Evolutionary conservation across 2,888 invertebrate species (phyloP), one percentile per base, ranked within the genome.

Genomic region (Lysandra bellargus): DNA sequence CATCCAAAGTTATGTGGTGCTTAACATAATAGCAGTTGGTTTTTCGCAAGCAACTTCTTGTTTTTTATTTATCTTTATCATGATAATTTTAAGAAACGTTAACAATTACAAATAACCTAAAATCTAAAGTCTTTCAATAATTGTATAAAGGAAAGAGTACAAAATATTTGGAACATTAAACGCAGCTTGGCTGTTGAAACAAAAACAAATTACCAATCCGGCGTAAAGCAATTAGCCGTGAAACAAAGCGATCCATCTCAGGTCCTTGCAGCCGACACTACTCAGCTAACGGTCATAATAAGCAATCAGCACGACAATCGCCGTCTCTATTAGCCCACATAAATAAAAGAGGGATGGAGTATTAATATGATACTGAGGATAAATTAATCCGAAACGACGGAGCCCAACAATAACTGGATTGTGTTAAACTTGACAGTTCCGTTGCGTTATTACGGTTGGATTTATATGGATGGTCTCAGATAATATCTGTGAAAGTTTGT

Each of bases 261-360:
- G 53, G 78, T 77, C 79, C 44, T 53, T 81, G 81, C 79, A 61
- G n/a, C 79, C 79, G 82, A 82, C 81, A 83, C 73, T 80, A 76
- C 74, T 78, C 77, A 61, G 79, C 79, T 79, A 82, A 81, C 80
- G 80, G 80, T 84, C 84, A 85, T 88, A 91, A 90, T 90, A 89
- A 89, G 88, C 88, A 88, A 90, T 91, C 87, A 87, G 85, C 85
- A 88, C 89, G 90, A 90, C 89, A 89, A 90, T 89, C 87, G 85
- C 87, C 84, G 86, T 87, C 86, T 85, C 86, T 85, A 87, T 88
- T 87, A 87, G 85, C 85, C 85, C 83, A 83, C 86, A 85, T 87
- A 87, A 87, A 88, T 87, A 76, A 86, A 87, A 83, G 86, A 84
- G 83, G 83, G 85, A 86, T 86, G 84, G 84, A 81, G 85, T 87